Base-by-base conservation (phyloP, 2,797 vertebrate genomes). In the Nothura maculosa region DNA sequence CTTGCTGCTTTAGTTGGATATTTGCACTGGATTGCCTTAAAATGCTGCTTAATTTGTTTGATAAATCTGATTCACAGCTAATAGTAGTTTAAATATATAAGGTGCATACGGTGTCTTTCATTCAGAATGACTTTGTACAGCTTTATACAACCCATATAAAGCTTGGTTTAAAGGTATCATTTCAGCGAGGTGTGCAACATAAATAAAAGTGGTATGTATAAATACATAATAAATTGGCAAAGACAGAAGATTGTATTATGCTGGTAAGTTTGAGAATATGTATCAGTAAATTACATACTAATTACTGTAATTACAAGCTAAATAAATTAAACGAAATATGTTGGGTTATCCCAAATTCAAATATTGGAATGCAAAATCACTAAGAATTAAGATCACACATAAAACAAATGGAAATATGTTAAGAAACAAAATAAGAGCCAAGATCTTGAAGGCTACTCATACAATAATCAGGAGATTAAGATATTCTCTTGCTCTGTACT, bases 11-110 rank as follows among this genome's bases (percentile, higher is more conserved):
- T 82, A 89, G 48, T 58, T 52, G 62, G 64, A 28, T 92, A 81
- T 93, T 93, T 92, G 89, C 28, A 18, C 34, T 68, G 61, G 5
- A 58, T 81, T 24, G 34, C 50, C 28, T 79, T 91, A 86, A 91
- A 81, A 68, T 72, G 6, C n/a, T 80, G 32, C 13, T 74, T 64
- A 81, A 81, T 57, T 87, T 87, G 64, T 70, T 64, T 17, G 45
- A 34, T 54, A 13, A 91, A 72, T 77, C 40, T 74, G 74, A 74
- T 67, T 90, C 52, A 68, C 54, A 85, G 10, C 60, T 76, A 32
- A 70, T 79, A 94, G 84, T 83, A 9, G 25, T 19, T 74, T 84
- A 45, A 7, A 28, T 69, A 7, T n/a, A 47, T 55, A 12, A 68
- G 85, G 77, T 36, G 27, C 20, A 27, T 63, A 27, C 10, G 28